Evolutionary conservation across 2,888 invertebrate species (phyloP), one percentile per base, ranked within the genome.

Genomic region (Branchinecta sandiegonensis): DNA sequence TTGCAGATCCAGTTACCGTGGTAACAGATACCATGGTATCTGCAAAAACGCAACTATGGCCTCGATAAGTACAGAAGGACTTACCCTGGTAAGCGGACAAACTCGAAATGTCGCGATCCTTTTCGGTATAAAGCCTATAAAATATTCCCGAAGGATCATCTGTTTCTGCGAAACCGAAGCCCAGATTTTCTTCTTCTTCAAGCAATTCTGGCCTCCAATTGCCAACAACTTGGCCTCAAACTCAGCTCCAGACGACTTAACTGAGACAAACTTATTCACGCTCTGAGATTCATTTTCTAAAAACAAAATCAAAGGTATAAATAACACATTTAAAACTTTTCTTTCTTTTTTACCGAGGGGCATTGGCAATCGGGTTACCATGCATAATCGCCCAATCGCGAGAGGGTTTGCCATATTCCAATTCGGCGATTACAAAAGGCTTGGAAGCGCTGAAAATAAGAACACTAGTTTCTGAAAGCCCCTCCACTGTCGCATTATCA

Each of bases 111-210:
- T 91, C 70, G 88, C 90, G 74, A 94, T 83, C 74, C 93, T 83
- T 80, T 92, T 94, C 68, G 93, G 94, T 76, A 94, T 91, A 77
- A 95, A 89, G 80, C 90, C 92, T 74, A 94, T 82, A 74, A 94
- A 84, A 82, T 90, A 90, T 80, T 95, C 94, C 80, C 94, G 94
- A 75, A 95, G 84, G 69, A 90, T 91, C 73, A 95, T 83, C 81
- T 90, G 94, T 79, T 93, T 91, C 67, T 93, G 90, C 69, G 90
- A 92, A 75, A 94, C 87, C 78, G 89, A 92, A 79, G 91, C 90
- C 73, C 89, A 85, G 70, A 94, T 91, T 78, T 90, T 90, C 75
- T 92, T 88, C 65, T 90, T 86, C 77, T 90, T 90, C 64, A 84
- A 78, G 70, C 83, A 79, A 71, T 80, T 79, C 71, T 86, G 85